phyloP scores from a whole-genome alignment of 2,797 vertebrate species.

The Pristis pectinata region DNA sequence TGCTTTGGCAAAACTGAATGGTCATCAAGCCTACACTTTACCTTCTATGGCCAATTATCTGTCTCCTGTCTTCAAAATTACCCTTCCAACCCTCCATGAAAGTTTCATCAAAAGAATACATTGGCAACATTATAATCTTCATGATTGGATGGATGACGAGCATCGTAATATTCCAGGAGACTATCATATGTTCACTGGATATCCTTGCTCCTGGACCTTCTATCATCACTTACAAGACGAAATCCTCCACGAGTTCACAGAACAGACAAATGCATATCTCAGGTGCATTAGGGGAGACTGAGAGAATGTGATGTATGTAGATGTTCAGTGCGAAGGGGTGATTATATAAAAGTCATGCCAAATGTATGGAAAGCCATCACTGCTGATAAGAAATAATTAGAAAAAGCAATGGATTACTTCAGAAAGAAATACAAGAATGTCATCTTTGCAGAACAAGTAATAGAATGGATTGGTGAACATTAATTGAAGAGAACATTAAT shows the following conservation, averaged over 20 bases:
- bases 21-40: constrained; percentile 46
- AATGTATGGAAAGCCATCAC: constrained; percentile 49
- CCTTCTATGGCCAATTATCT: constrained; percentile 43
- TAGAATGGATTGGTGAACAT: constrained; percentile 52
- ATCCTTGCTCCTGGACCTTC: constrained; percentile 55
- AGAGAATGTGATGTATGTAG: constrained; percentile 46
- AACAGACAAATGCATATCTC: constrained; percentile 43
- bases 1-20: constrained; percentile 48
- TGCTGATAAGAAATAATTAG: constrained; percentile 45
- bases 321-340: constrained; percentile 50
- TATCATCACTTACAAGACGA: constrained; percentile 48
- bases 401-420: constrained; percentile 50
- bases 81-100: constrained; percentile 39
- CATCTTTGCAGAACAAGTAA: constrained; percentile 50
- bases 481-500: constrained; percentile 42
- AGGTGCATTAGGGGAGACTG: neutral
- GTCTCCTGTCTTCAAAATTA: constrained; percentile 45
- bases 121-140: constrained; percentile 42
- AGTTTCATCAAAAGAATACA: neutral
- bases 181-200: constrained; percentile 44
- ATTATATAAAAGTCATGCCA: constrained; percentile 49
- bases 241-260: constrained; percentile 47
- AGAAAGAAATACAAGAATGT: constrained; percentile 42
- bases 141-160: constrained; percentile 52
- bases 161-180: constrained; percentile 43